Conservation (phyloP, 2,113 vertebrate genomes). For the Montifringilla adamsi region DNA sequence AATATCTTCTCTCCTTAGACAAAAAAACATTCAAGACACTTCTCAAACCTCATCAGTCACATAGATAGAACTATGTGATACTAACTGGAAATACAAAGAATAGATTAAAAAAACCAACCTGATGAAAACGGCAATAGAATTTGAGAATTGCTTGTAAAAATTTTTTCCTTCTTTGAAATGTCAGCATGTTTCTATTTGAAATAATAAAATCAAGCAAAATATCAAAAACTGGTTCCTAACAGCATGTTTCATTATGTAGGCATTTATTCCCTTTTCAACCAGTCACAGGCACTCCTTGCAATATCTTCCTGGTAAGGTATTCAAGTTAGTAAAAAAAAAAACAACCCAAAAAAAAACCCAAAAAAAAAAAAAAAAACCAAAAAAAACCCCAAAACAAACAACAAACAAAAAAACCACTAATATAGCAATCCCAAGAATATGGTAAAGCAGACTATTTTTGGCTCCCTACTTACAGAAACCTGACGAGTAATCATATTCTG, state of each 20-base stretch:
- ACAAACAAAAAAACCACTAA: background rate
- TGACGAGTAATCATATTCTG: background rate
- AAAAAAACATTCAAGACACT: background rate
- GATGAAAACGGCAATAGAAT: background rate
- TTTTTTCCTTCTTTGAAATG: background rate
- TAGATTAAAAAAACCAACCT: background rate
- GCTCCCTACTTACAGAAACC: background rate
- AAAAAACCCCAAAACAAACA: too few relatives aligned
- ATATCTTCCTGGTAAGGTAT: background rate
- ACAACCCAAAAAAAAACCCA: too few relatives aligned
- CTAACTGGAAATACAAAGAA: background rate
- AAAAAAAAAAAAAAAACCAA: too few relatives aligned
- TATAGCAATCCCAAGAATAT: background rate
- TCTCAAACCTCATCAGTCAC: background rate
- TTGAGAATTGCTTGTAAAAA: background rate
- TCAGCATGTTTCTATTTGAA: background rate
- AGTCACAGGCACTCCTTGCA: background rate
- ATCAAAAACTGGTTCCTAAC: background rate
- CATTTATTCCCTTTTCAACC: background rate
- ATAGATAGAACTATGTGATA: background rate
- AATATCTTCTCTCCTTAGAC: background rate
- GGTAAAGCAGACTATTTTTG: background rate
- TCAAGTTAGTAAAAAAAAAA: background rate
- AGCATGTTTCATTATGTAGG: background rate
- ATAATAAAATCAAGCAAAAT: background rate